These are phyloP conservation scores for Stenodema calcarata DNA, from an alignment of 2,888 invertebrate genomes.

Conservation along the genomic window DNA sequence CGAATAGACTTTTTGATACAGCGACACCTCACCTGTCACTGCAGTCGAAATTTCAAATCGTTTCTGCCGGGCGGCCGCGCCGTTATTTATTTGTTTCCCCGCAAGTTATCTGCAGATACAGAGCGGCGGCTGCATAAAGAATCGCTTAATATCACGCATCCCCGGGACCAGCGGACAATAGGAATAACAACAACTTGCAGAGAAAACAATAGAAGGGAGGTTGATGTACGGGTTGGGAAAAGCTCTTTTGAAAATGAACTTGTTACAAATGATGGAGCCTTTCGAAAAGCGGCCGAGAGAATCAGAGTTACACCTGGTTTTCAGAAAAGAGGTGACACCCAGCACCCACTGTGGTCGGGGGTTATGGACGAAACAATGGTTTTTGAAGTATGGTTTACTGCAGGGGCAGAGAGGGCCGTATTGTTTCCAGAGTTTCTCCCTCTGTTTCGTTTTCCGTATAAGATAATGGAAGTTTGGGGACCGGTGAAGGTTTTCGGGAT, in stretches of 20 bases:
- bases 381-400: conserved; percentile 25
- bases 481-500: not conserved
- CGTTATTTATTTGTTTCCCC: too few relatives aligned
- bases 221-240: conserved; percentile 16
- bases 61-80: too few relatives aligned
- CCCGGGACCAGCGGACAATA: not conserved
- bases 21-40: too few relatives aligned
- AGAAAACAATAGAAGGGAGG: not conserved
- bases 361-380: not conserved
- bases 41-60: too few relatives aligned
- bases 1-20: too few relatives aligned
- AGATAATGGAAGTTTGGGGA: not conserved
- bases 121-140: not conserved
- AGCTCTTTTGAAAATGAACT: conserved; percentile 45
- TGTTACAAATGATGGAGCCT: conserved; percentile 29
- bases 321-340: conserved; percentile 15
- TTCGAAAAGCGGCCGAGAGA: conserved; percentile 10
- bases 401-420: not conserved
- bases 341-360: not conserved
- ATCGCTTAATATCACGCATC: conserved; percentile 6
- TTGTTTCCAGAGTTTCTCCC: not conserved
- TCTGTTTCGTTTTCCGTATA: not conserved
- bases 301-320: conserved; percentile 22
- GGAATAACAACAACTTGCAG: conserved; percentile 9
- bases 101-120: not conserved